Evolutionary conservation across 2,888 invertebrate genomes (phyloP).

Genomic region (Didymodactylos carnosus): DNA sequence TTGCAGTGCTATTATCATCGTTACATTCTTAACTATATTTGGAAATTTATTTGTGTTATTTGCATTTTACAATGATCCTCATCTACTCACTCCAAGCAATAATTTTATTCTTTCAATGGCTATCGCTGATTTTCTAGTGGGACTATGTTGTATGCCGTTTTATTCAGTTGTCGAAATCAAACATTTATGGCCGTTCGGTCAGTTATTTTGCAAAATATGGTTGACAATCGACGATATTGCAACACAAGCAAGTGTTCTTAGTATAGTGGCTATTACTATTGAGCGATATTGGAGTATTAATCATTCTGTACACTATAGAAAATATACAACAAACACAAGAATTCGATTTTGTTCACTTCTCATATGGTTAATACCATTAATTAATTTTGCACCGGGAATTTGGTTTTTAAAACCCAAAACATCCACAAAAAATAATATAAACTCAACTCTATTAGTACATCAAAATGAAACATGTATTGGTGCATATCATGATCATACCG

Average conservation of each 20-base stretch:
- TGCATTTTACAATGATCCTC: not conserved
- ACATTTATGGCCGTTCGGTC: not conserved
- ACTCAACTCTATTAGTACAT: no score
- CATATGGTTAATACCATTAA: not conserved
- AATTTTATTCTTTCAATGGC: not conserved
- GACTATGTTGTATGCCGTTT: not conserved
- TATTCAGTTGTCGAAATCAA: not conserved
- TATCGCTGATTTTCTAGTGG: not conserved
- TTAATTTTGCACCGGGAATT: not conserved
- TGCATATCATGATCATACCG: not conserved
- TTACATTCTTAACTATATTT: not conserved
- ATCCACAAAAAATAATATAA: no score
- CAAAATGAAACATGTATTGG: not conserved
- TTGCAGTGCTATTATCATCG: not conserved
- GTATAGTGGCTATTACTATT: not conserved
- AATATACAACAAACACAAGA: not conserved
- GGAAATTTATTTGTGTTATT: not conserved
- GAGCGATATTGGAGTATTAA: conserved; percentile 1
- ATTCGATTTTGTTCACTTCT: not conserved
- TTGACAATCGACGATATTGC: not conserved
- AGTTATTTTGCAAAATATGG: not conserved
- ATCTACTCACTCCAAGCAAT: not conserved
- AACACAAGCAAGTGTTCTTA: not conserved
- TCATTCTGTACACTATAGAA: not conserved
- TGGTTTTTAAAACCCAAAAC: not conserved